These are phyloP conservation scores for Drosophila kepulauana DNA, from an alignment of 1,140 invertebrate species.

Conservation along the genomic window DNA sequence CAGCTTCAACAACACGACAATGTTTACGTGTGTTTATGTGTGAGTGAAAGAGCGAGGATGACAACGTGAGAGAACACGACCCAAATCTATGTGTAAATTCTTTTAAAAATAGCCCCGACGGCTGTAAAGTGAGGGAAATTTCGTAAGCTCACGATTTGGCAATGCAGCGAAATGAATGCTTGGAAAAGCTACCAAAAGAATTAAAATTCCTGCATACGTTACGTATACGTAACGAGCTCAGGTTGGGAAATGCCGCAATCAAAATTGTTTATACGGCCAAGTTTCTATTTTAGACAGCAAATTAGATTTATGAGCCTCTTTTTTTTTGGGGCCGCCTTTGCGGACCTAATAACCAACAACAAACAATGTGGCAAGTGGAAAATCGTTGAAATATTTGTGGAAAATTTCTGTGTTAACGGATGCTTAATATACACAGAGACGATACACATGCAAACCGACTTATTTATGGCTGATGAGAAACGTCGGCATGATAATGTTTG, in stretches of 20 bases:
- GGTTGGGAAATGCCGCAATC: slow-evolving; percentile 40
- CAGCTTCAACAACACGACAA: slow-evolving; percentile 8
- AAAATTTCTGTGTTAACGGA: slow-evolving; percentile 34
- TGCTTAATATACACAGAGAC: slow-evolving; percentile 6
- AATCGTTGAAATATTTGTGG: slow-evolving; percentile 58
- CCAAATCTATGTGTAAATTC: slow-evolving; percentile 61
- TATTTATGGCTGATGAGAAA: slow-evolving; percentile 5
- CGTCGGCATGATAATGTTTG: background rate
- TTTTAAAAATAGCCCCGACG: slow-evolving; percentile 60
- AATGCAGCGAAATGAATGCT: slow-evolving; percentile 40
- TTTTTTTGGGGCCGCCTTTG: slow-evolving; percentile 12
- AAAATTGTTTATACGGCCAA: slow-evolving; percentile 54
- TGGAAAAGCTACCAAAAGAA: slow-evolving; percentile 55
- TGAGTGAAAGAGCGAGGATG: background rate
- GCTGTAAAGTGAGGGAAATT: slow-evolving; percentile 62
- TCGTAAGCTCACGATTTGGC: slow-evolving; percentile 64
- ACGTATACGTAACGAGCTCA: slow-evolving; percentile 29
- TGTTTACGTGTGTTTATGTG: background rate
- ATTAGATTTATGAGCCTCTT: slow-evolving; percentile 62
- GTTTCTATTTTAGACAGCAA: slow-evolving; percentile 32
- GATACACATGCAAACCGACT: background rate
- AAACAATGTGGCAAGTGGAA: slow-evolving; percentile 9
- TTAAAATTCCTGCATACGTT: slow-evolving; percentile 54
- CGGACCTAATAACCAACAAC: background rate
- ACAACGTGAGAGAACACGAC: slow-evolving; percentile 3